Conservation (phyloP, 2,797 vertebrate species). For the Mus minutoides region DNA sequence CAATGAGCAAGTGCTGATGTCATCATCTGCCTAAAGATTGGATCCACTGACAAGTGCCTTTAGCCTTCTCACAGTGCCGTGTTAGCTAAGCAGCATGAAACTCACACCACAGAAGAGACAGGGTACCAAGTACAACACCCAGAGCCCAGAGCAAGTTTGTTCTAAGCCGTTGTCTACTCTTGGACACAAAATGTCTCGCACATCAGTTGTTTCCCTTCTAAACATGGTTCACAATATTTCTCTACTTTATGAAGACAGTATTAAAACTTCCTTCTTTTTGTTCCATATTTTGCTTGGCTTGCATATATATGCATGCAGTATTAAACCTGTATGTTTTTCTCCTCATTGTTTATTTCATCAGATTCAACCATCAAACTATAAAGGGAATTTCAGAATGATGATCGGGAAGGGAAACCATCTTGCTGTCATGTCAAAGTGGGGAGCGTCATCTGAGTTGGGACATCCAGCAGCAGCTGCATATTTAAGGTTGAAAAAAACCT, state of each 20-base stretch:
- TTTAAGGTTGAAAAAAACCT: slow-evolving; percentile 10
- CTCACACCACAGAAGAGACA: background rate
- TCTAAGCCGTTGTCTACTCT: background rate
- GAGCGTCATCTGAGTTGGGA: background rate
- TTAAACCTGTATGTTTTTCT: background rate
- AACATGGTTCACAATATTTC: background rate
- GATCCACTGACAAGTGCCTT: background rate
- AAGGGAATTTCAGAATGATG: background rate
- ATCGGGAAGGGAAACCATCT: background rate
- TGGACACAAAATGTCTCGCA: background rate
- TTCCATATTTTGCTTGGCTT: background rate
- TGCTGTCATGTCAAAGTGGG: background rate
- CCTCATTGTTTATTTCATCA: background rate
- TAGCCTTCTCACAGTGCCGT: background rate
- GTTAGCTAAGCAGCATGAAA: background rate
- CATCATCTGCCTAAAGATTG: background rate
- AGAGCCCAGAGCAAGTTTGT: background rate
- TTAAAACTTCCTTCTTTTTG: background rate
- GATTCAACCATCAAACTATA: background rate
- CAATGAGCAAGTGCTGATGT: background rate
- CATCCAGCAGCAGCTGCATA: background rate
- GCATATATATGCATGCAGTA: background rate
- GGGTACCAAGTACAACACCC: background rate
- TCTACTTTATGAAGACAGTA: background rate
- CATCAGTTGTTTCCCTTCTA: background rate